Percentiles rank a stretch among this genome's conserved stretches.
Conservation (phyloP, 2,113 vertebrate genomes). For the Donacobius atricapilla region DNA sequence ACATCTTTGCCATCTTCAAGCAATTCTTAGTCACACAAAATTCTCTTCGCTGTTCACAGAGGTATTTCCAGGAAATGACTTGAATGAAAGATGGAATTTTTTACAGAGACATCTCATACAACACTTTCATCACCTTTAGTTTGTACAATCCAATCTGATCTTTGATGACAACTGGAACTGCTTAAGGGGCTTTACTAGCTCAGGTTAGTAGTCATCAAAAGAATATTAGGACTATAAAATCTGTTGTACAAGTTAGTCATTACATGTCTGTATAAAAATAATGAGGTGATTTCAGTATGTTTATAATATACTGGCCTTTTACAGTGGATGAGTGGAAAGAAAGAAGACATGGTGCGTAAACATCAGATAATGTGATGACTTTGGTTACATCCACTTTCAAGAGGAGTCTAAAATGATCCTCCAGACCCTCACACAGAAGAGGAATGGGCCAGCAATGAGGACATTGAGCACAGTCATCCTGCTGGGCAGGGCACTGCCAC, state of each 20-base stretch:
- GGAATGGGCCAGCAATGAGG: background rate
- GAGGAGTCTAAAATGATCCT: background rate
- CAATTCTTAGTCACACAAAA: background rate
- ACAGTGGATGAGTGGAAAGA: background rate
- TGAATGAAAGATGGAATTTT: background rate
- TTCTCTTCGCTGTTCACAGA: background rate
- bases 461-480: background rate
- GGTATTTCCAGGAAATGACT: background rate
- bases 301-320: background rate
- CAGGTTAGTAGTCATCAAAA: background rate
- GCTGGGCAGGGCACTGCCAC: background rate
- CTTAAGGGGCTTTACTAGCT: background rate
- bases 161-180: slow-evolving; percentile 32
- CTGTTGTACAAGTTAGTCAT: background rate
- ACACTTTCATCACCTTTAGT: slow-evolving; percentile 31
- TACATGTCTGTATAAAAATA: background rate
- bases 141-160: slow-evolving; percentile 1
- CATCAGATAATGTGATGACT: background rate
- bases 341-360: background rate
- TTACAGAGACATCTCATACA: background rate
- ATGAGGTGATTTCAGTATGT: background rate
- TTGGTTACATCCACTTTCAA: background rate
- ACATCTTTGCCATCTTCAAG: background rate
- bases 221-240: background rate
- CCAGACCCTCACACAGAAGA: background rate